Evolutionary conservation across 2,797 vertebrate species (phyloP), one percentile per base, ranked within the genome.

Genomic region (Crenuchus spilurus): DNA sequence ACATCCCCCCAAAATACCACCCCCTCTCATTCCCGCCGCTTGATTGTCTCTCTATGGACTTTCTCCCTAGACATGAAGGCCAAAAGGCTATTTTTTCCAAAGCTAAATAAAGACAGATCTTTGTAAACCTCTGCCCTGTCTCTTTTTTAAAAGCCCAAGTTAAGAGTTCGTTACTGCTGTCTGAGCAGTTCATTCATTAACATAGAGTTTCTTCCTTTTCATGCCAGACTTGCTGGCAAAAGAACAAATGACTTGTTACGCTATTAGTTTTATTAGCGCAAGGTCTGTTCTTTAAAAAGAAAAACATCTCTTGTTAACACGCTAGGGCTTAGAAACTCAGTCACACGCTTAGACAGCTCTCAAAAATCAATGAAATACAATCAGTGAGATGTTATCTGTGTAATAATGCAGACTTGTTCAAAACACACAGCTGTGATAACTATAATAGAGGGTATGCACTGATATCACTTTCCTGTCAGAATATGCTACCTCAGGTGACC

Each of bases 111-210:
- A 89, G 88, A 84, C 77, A 83, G 83, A 85, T 84, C 86, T 90
- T 91, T 90, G 87, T 84, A 80, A 79, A 60, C 6, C 51, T 76
- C 55, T 68, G 18, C 49, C 81, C 77, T 84, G 64, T 85, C 76
- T 44, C 65, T 78, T 82, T 86, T 79, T n/a, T n/a, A n/a, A 70
- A 80, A 80, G 71, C 76, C 77, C 70, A 80, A 84, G 86, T 89
- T 88, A 89, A 87, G 84, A 87, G 83, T 90, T 90, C 75, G 87
- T 89, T 91, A 88, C 83, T 86, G 85, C 81, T 80, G 77, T 80
- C 72, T 86, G 77, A 49, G 70, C 63, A 52, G 49, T 74, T 46
- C 70, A 86, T 87, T 87, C 82, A 88, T 90, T 90, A 87, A 87
- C 85, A 76, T 84, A 84, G 33, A 72, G 30, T 83, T 77, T 87